Evolutionary conservation across 2,888 invertebrate genomes (phyloP).

Genomic region (Drosophila neotestacea): DNA sequence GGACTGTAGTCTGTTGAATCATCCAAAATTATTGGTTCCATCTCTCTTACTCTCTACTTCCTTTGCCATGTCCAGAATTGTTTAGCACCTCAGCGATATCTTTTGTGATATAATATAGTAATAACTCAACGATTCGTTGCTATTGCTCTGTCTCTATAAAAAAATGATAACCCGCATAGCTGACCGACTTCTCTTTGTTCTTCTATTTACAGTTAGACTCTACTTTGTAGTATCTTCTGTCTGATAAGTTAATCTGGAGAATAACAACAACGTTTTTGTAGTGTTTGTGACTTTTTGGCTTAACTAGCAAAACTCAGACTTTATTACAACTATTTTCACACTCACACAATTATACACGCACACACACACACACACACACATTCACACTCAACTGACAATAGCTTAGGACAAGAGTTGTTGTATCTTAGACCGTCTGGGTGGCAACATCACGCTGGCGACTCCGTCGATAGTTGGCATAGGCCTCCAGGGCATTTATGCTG

Average conservation of each 20-base stretch:
- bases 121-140: slow-evolving; percentile 8
- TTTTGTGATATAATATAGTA: slow-evolving; percentile 19
- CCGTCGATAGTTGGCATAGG: slow-evolving; percentile 59
- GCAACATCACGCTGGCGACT: slow-evolving; percentile 66
- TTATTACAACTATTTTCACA: slow-evolving; percentile 18
- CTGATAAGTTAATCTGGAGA: slow-evolving; percentile 32
- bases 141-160: slow-evolving; percentile 10
- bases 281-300: slow-evolving; percentile 40
- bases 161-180: slow-evolving; percentile 16
- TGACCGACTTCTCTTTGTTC: slow-evolving; percentile 23
- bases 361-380: slow-evolving; percentile 5
- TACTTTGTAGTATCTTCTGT: slow-evolving; percentile 5
- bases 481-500: slow-evolving; percentile 65
- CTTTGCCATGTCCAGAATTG: not conserved
- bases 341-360: slow-evolving; percentile 1
- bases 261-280: slow-evolving; percentile 5
- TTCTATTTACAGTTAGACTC: slow-evolving; percentile 11
- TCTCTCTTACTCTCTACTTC: not conserved
- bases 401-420: slow-evolving; percentile 22
- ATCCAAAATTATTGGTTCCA: not conserved
- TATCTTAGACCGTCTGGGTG: slow-evolving; percentile 59
- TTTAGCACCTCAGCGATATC: slow-evolving; percentile 10
- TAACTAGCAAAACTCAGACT: slow-evolving; percentile 53
- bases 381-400: slow-evolving; percentile 27
- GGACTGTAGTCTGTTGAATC: slow-evolving; percentile 5